A percentile compares a stretch with the other conserved stretches of the same genome.
Conservation (phyloP, 2,113 vertebrate genomes). For the Hystrix brachyura region DNA sequence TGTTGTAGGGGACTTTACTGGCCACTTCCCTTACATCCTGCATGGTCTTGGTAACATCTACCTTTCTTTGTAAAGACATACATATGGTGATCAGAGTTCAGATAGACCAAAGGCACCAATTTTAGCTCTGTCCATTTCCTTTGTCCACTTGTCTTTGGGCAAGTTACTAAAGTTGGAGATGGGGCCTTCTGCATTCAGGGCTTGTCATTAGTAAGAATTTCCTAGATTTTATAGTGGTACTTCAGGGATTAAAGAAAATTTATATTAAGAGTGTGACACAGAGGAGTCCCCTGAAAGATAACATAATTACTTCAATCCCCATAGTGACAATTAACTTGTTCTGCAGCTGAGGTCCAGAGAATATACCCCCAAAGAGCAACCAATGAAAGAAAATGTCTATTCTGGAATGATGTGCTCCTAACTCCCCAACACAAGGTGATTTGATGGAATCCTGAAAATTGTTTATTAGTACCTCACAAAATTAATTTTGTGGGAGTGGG, state of each 20-base stretch:
- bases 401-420: background rate
- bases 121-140: background rate
- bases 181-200: background rate
- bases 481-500: background rate
- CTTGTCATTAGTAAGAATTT: background rate
- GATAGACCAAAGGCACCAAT: background rate
- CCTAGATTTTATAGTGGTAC: background rate
- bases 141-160: background rate
- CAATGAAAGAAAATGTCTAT: background rate
- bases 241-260: conserved; percentile 19
- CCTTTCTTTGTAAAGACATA: background rate
- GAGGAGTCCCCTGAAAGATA: conserved; percentile 31
- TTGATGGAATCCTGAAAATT: background rate
- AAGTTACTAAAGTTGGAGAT: background rate
- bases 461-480: conserved; percentile 2
- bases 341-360: conserved; percentile 30
- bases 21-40: background rate
- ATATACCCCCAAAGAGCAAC: conserved; percentile 15
- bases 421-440: background rate
- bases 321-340: conserved; percentile 39
- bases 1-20: background rate
- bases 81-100: background rate
- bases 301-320: conserved; percentile 23
- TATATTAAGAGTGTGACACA: background rate
- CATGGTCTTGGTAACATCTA: background rate